Percentiles rank a stretch among this genome's conserved stretches.
Evolutionary conservation across 2,888 invertebrate genomes (phyloP).

Genomic region (Dryobotodes eremita): DNA sequence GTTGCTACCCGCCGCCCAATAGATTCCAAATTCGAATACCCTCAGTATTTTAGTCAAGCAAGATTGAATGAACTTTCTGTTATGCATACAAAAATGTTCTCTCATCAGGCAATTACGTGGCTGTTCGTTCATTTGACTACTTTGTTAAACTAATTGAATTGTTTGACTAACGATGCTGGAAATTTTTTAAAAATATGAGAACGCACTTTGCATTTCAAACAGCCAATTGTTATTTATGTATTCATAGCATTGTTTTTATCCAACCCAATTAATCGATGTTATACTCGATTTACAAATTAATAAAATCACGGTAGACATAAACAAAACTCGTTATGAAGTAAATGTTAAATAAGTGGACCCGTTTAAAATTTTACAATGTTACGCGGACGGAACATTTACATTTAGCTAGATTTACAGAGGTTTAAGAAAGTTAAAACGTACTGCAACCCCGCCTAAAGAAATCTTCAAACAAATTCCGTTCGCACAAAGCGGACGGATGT

Average conservation of each 20-base stretch:
- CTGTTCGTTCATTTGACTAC: slow-evolving; percentile 41
- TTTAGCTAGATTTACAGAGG: too few relatives aligned
- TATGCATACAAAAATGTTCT: slow-evolving; percentile 63
- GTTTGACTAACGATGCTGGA: slow-evolving; percentile 22
- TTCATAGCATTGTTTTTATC: not conserved
- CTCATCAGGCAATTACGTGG: slow-evolving; percentile 51
- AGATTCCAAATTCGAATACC: slow-evolving; percentile 46
- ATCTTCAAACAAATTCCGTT: not conserved
- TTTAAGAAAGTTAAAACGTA: too few relatives aligned
- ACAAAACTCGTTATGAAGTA: not conserved
- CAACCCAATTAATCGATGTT: not conserved
- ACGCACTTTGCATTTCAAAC: slow-evolving; percentile 6
- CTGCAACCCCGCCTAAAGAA: too few relatives aligned
- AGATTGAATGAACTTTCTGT: slow-evolving; percentile 67
- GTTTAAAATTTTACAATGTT: slow-evolving; percentile 15
- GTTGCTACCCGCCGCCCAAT: slow-evolving; percentile 59
- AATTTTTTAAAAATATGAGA: slow-evolving; percentile 6
- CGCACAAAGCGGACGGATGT: not conserved
- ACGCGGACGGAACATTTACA: too few relatives aligned
- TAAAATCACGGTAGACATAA: not conserved
- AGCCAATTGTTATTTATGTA: not conserved
- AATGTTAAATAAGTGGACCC: not conserved
- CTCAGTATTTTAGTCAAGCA: slow-evolving; percentile 58
- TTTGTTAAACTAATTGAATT: slow-evolving; percentile 40
- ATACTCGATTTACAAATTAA: not conserved